Evolutionary conservation across 23 tunicate species (phyloP), one percentile per base, ranked within the genome.

Genomic region (Trididemnum miniatum): DNA sequence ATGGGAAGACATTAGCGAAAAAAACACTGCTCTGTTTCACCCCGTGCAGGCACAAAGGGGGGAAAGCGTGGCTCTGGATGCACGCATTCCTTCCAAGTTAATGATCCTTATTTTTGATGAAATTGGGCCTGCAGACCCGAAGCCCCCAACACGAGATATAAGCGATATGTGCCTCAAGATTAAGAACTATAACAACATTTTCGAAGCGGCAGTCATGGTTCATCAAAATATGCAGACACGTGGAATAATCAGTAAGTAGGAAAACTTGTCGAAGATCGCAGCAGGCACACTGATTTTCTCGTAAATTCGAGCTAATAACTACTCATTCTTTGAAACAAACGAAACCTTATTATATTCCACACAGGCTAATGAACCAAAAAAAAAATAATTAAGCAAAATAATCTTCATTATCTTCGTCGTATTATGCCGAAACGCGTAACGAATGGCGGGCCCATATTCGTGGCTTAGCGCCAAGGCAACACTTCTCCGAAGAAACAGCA

Each of bases 81-180:
- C 84, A 0, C 60, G 65, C 18, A 51, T 80, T 20, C 96, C 96
- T 1, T 74, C 89, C 0, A 72, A 84, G 63, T 52, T 86, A 35
- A 74, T 90, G 83, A 84, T 85, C 0, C 65, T 90, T 25, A 88
- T 75, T 29, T 84, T 90, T 31, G 95, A 89, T 34, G 84, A 77
- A 33, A 59, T 12, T 31, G 4, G 25, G 5, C 2, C 75, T 5
- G 32, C 31, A 30, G 38, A 31, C 3, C 38, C 38, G 4, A 12
- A 32, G 32, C 38, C 38, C 37, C 29, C 67, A 3, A 20, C 23
- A 62, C 26, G 26, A 12, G 67, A 62, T 26, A 26, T 62, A 22
- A 12, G 32, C 5, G 20, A 32, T 32, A 31, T 90, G 57, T 73
- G 90, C 36, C 71, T 85, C 29, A 29, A 54, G 1, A 20, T 90